Percentiles rank a stretch among this genome's conserved stretches.
These are phyloP conservation scores for Nomada flava DNA, from an alignment of 2,888 invertebrate genomes.

Conservation along the genomic window DNA sequence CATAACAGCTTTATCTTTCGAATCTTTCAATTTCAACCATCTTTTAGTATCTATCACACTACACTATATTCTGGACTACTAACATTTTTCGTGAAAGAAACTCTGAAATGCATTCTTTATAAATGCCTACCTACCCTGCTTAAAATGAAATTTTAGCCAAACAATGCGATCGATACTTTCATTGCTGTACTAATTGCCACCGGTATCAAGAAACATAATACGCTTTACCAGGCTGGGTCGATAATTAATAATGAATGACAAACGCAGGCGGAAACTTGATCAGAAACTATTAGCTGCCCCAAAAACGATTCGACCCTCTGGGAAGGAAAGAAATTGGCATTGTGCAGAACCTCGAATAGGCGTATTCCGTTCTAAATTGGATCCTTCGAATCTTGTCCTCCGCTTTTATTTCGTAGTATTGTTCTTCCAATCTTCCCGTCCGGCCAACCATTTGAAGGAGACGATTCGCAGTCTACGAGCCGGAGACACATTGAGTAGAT, in stretches of 20 bases:
- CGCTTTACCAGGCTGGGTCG: slow-evolving; percentile 12
- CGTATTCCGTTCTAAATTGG: slow-evolving; percentile 64
- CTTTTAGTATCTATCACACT: too few relatives aligned
- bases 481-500: slow-evolving; percentile 42
- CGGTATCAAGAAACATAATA: neutral
- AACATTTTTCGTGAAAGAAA: too few relatives aligned
- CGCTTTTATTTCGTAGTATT: slow-evolving; percentile 57
- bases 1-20: too few relatives aligned
- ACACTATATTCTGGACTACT: too few relatives aligned
- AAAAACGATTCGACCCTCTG: slow-evolving; percentile 53
- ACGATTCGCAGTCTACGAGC: slow-evolving; percentile 43
- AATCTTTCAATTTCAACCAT: too few relatives aligned
- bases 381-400: slow-evolving; percentile 61
- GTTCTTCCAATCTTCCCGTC: slow-evolving; percentile 59
- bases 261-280: slow-evolving; percentile 56
- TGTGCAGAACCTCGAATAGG: slow-evolving; percentile 59
- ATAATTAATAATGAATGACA: slow-evolving; percentile 73
- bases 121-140: too few relatives aligned
- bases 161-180: neutral
- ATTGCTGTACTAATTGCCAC: slow-evolving; percentile 15
- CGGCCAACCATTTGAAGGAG: slow-evolving; percentile 52
- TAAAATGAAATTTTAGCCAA: neutral
- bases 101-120: too few relatives aligned
- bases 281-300: slow-evolving; percentile 59
- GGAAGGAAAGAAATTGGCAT: slow-evolving; percentile 63